phyloP scores from a whole-genome alignment of 2,797 vertebrate species.

The Spinibarbus caldwelli region DNA sequence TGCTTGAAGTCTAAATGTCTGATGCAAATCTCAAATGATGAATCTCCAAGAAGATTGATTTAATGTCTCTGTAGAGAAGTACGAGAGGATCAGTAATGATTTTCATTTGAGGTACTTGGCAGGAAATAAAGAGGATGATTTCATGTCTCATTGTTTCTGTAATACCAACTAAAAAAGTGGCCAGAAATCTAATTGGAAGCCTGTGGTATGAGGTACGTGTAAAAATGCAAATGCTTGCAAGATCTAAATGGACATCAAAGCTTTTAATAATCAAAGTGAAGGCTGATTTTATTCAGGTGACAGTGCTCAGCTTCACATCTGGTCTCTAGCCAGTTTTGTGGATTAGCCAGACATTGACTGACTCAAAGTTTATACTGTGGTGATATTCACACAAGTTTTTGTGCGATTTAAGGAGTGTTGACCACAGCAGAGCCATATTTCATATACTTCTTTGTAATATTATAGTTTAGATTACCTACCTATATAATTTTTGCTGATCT shows the following conservation, averaged over 20 bases:
- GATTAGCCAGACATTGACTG: neutral
- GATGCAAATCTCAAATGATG: conserved; percentile 15
- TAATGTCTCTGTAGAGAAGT: neutral
- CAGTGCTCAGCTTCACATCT: neutral
- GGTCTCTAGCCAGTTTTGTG: neutral
- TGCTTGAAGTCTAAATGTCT: conserved; percentile 30
- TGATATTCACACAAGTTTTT: neutral
- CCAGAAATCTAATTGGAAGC: neutral
- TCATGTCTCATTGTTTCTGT: neutral
- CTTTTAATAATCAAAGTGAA: conserved; percentile 16
- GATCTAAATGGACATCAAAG: neutral
- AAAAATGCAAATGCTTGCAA: neutral
- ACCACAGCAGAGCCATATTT: neutral
- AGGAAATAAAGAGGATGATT: conserved; percentile 21
- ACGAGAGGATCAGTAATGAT: neutral
- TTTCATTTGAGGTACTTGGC: conserved; percentile 4
- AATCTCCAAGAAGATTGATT: neutral
- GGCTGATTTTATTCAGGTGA: neutral
- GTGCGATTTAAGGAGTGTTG: neutral
- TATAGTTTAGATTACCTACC: neutral
- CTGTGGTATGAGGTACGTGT: neutral
- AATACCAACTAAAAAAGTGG: neutral
- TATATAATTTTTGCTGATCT: neutral
- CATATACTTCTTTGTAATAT: conserved; percentile 2
- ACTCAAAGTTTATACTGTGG: neutral